Conservation (phyloP, 2,113 vertebrate species). For the Pycnonotus jocosus region DNA sequence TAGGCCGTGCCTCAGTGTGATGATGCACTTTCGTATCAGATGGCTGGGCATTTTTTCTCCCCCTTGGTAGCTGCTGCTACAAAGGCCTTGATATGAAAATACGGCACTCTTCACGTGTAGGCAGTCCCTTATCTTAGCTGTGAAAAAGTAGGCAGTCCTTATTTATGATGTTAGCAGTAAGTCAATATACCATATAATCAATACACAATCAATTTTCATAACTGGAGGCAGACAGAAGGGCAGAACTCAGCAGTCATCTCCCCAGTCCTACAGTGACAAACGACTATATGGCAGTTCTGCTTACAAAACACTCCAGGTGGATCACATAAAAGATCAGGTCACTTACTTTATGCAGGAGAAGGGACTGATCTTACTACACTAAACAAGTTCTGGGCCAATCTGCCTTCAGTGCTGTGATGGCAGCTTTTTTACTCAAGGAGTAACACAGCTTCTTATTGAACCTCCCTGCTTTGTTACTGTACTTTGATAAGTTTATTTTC, state of each 20-base stretch:
- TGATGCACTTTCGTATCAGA: rapidly evolving
- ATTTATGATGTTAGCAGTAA: not conserved
- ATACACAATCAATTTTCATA: not conserved
- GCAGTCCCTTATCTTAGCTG: not conserved
- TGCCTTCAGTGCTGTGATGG: not conserved
- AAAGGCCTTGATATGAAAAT: not conserved
- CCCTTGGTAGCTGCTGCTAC: rapidly evolving
- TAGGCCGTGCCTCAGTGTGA: not conserved
- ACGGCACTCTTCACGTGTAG: rapidly evolving
- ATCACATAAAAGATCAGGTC: not conserved
- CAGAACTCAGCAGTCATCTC: not conserved
- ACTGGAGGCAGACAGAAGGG: not conserved
- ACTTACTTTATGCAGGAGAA: not conserved
- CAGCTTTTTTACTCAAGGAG: not conserved
- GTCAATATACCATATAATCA: not conserved
- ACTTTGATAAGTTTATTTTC: not conserved
- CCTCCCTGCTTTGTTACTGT: not conserved
- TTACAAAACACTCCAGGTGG: not conserved
- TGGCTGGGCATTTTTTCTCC: not conserved
- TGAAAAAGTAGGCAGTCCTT: not conserved
- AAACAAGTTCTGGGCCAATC: not conserved
- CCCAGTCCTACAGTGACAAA: not conserved
- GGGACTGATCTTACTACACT: not conserved
- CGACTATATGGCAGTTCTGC: not conserved
- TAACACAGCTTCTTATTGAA: not conserved